Evolutionary conservation across 1,140 invertebrate species (phyloP).

Genomic region (Ceratoteleas bidentatus): DNA sequence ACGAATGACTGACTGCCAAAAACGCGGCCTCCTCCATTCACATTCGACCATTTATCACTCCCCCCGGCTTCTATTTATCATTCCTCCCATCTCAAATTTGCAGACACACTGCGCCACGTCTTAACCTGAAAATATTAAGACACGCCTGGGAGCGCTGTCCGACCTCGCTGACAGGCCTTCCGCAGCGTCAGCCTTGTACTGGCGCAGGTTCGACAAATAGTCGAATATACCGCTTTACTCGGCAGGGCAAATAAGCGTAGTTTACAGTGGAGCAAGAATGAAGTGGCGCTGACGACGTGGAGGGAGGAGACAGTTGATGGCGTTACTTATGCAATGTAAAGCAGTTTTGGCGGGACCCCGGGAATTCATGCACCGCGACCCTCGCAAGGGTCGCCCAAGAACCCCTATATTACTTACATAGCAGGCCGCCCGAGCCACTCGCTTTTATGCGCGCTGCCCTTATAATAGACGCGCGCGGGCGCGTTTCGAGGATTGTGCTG

Average conservation of each 20-base stretch:
- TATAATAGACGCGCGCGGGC: conserved; percentile 68
- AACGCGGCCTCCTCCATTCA: neutral
- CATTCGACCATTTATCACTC: too few species aligned
- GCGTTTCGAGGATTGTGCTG: conserved; percentile 59
- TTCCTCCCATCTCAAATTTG: neutral
- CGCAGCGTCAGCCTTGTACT: conserved; percentile 50
- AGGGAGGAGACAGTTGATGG: conserved; percentile 66
- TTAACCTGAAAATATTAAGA: conserved; percentile 10
- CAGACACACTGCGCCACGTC: neutral
- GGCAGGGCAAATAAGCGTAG: conserved; percentile 74
- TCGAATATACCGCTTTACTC: conserved; percentile 65
- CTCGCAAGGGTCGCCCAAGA: conserved; percentile 74
- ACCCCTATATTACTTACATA: conserved; percentile 76
- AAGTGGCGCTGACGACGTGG: conserved; percentile 52
- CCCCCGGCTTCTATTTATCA: too few species aligned
- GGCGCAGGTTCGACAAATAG: conserved; percentile 70
- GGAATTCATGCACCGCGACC: conserved; percentile 78
- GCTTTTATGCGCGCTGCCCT: conserved; percentile 67
- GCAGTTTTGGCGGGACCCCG: conserved; percentile 67
- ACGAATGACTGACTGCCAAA: neutral
- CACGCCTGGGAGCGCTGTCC: conserved; percentile 9
- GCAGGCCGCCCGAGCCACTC: conserved; percentile 71
- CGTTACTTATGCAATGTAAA: conserved; percentile 78
- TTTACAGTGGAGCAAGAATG: conserved; percentile 70
- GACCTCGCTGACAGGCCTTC: conserved; percentile 43